Base-by-base conservation (phyloP, 2,888 invertebrate species). In the Onchidella celtica region DNA sequence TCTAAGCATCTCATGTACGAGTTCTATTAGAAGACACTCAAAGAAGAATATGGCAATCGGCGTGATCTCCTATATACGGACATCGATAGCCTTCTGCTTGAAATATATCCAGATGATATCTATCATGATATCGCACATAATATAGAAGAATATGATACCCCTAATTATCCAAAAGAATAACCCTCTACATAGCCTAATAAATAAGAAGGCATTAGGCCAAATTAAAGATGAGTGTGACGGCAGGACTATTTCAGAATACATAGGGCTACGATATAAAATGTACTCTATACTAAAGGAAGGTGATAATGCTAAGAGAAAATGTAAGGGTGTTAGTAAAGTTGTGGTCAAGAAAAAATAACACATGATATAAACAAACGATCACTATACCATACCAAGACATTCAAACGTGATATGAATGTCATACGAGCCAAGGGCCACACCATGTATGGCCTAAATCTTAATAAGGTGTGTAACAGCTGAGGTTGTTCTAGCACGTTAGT, bases 121-220 rank as follows among this genome's bases (percentile, higher is more conserved):
- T 72, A 72, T 17, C 11, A 11, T n/a, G 72, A 72, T 57, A 72
- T 72, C 32, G n/a, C 17, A 55, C n/a, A 14, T 1, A 34, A 72
- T 11, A 1, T n/a, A 3, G 21, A 21, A 1, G 1, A 1, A 1
- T 32, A 32, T 24, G 72, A 47, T 11, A 29, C 47, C 21, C 14
- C 47, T 9, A 47, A 70, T 17, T 29, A 70, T 29, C 69, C 47
- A 2, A 27, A 38, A 29, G 24, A n/a, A 6, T 24, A 11, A 59
- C 24, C 9, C 59, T 4, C 17, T n/a, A 21, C 29, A 27, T 17
- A 72, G 47, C 29, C 1, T 17, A 1, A 1, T 17, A 24, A 70
- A 70, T 24, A 70, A 70, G 29, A 70, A 47, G 17, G 17, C 24
- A 4, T 14, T 24, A 14, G 59, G 59, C 21, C 9, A 59, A n/a